Conservation (phyloP, 2,888 invertebrate species). For the Linnaemya tessellans region DNA sequence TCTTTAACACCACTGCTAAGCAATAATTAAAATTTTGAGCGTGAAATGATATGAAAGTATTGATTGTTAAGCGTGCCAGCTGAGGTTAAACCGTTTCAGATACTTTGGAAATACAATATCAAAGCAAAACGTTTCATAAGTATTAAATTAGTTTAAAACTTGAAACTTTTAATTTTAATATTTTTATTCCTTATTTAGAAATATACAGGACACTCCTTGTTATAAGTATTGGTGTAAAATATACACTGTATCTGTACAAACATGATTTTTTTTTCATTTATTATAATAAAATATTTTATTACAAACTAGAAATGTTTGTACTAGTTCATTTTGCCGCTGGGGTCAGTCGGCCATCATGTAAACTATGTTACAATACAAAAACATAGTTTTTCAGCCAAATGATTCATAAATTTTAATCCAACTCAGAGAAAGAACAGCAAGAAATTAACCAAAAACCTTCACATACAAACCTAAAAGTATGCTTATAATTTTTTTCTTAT, state of each 20-base stretch:
- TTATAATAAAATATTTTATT: background rate
- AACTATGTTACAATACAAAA: constrained; percentile 31
- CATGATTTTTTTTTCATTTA: background rate
- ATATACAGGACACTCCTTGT: background rate
- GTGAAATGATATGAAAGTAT: background rate
- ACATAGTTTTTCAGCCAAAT: constrained; percentile 31
- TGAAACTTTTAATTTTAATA: background rate
- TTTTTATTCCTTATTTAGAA: background rate
- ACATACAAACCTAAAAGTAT: constrained; percentile 37
- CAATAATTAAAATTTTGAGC: background rate
- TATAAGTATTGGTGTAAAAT: background rate
- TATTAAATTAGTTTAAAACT: no score
- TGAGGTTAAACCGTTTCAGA: background rate
- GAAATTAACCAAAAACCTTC: background rate
- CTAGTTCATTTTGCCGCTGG: constrained; percentile 13
- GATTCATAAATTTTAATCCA: constrained; percentile 26
- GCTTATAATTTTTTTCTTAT: background rate
- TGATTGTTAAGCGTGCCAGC: background rate
- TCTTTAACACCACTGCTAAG: no score
- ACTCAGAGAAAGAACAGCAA: constrained; percentile 1
- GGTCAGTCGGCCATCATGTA: background rate
- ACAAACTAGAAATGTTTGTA: background rate
- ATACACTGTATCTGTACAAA: no score
- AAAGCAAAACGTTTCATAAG: background rate
- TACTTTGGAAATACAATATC: no score